phyloP scores from a whole-genome alignment of 2,797 vertebrate species.

The Xenopus petersii region DNA sequence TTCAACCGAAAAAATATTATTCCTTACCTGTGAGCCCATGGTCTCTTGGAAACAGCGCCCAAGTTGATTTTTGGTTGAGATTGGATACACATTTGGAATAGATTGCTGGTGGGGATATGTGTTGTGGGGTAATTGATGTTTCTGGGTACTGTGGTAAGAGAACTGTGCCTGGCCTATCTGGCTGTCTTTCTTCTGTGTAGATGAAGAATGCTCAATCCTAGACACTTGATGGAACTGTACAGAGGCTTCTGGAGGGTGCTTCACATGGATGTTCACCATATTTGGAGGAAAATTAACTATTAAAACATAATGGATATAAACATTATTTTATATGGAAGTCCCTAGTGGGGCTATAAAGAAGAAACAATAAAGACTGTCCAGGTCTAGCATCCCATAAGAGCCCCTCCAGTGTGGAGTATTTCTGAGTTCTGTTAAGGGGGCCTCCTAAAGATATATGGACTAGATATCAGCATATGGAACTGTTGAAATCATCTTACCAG shows the following conservation, averaged over 20 bases:
- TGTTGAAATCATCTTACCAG: too few relatives aligned
- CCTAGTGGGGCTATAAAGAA: too few relatives aligned
- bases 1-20: not conserved
- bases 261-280: constrained; percentile 95
- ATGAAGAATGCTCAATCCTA: constrained; percentile 78
- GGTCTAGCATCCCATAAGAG: too few relatives aligned
- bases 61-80: constrained; percentile 83
- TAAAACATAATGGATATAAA: constrained; percentile 40
- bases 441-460: too few relatives aligned
- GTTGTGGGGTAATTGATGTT: constrained; percentile 72
- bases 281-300: constrained; percentile 83
- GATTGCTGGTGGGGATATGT: constrained; percentile 80
- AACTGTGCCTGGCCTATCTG: constrained; percentile 72
- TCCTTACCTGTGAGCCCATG: constrained; percentile 82
- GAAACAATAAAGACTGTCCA: too few relatives aligned
- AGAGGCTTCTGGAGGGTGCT: constrained; percentile 94
- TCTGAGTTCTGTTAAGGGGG: too few relatives aligned
- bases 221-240: constrained; percentile 97
- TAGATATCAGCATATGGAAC: too few relatives aligned
- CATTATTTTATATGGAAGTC: too few relatives aligned
- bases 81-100: constrained; percentile 79
- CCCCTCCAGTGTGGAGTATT: too few relatives aligned
- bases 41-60: constrained; percentile 98
- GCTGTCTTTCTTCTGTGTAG: constrained; percentile 75
- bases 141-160: constrained; percentile 83